These are phyloP conservation scores for Polydrusus pterygomalis DNA, from an alignment of 2,888 invertebrate species.

Conservation along the genomic window DNA sequence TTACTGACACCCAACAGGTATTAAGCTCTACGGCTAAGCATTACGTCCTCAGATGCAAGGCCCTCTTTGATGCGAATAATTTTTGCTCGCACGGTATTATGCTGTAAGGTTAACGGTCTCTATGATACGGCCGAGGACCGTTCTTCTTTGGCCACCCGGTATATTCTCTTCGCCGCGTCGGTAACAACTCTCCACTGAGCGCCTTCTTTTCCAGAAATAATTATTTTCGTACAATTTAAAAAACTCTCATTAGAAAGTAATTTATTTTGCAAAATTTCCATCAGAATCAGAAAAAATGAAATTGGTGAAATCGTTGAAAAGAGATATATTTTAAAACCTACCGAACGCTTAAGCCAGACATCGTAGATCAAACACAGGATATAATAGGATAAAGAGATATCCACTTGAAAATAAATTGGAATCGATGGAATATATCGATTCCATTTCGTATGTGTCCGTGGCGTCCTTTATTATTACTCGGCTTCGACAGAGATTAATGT, in stretches of 20 bases:
- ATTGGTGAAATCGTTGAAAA: conserved; percentile 44
- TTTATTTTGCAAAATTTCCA: conserved; percentile 25
- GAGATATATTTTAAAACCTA: conserved; percentile 33
- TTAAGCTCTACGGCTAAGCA: too few relatives aligned
- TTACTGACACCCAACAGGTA: too few relatives aligned
- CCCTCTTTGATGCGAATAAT: too few relatives aligned
- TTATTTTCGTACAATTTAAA: not conserved
- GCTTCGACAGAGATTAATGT: conserved; percentile 49
- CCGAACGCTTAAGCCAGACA: conserved; percentile 37
- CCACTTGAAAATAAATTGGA: conserved; percentile 67
- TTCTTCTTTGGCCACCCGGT: too few relatives aligned
- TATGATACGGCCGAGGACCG: too few relatives aligned
- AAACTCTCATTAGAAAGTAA: not conserved
- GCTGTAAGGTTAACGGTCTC: too few relatives aligned
- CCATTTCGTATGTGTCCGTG: conserved; percentile 42
- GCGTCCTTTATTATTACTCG: conserved; percentile 36
- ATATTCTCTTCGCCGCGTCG: too few relatives aligned
- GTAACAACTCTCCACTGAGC: too few relatives aligned
- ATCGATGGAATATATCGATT: conserved; percentile 63
- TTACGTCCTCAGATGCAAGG: too few relatives aligned
- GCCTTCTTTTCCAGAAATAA: conserved; percentile 42
- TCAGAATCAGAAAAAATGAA: conserved; percentile 41
- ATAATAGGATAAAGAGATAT: conserved; percentile 65
- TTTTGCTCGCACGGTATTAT: too few relatives aligned
- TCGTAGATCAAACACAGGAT: conserved; percentile 54